phyloP scores from a whole-genome alignment of 2,797 vertebrate genomes.

The Naso thynnoides region DNA sequence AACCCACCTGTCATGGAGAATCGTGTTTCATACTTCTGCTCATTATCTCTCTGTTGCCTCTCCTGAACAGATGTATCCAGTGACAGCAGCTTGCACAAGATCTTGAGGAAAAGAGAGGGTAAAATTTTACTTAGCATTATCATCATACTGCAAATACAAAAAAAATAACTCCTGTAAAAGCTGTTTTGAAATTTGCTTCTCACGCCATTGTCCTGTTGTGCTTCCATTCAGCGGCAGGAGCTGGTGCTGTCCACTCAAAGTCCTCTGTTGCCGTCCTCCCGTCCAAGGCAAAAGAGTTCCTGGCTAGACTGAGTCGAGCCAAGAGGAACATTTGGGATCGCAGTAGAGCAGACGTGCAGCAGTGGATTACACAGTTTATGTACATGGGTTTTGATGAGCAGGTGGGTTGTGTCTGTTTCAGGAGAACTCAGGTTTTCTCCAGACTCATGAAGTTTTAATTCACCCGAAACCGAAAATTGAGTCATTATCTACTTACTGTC shows the following conservation, averaged over 20 bases:
- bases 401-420: conserved; percentile 74
- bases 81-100: conserved; percentile 71
- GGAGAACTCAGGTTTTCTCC: neutral
- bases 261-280: conserved; percentile 84
- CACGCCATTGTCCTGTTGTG: conserved; percentile 7
- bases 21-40: conserved; percentile 1
- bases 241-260: conserved; percentile 42
- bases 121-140: neutral
- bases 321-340: conserved; percentile 93
- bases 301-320: conserved; percentile 85
- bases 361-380: conserved; percentile 96
- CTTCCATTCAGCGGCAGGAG: conserved; percentile 62
- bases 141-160: neutral
- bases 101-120: conserved; percentile 79
- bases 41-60: conserved; percentile 25
- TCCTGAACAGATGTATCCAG: conserved; percentile 72
- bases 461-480: too few relatives aligned
- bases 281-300: conserved; percentile 89
- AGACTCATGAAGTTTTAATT: too few relatives aligned
- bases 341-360: conserved; percentile 90
- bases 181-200: neutral
- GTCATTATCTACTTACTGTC: too few relatives aligned
- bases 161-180: neutral
- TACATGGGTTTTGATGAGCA: conserved; percentile 93
- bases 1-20: neutral